Percentiles rank a stretch among this genome's conserved stretches.
phyloP scores from a whole-genome alignment of 2,797 vertebrate genomes.

The Sparidentex hasta region DNA sequence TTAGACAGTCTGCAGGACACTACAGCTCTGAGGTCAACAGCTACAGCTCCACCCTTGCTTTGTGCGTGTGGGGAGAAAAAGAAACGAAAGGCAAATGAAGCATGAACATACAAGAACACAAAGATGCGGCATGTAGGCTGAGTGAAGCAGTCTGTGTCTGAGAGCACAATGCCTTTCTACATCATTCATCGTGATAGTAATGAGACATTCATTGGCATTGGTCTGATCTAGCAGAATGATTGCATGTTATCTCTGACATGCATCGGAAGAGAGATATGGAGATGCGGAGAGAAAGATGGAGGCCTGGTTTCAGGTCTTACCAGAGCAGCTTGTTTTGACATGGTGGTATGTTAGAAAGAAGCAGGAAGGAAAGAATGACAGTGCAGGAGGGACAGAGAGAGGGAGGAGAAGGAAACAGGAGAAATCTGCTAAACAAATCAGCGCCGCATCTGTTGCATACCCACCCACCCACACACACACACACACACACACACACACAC shows the following conservation, averaged over 20 bases:
- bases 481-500: no score
- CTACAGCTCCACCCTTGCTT: slow-evolving; percentile 45
- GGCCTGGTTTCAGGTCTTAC: slow-evolving; percentile 15
- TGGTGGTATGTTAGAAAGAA: slow-evolving; percentile 37
- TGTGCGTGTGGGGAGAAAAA: slow-evolving; percentile 12
- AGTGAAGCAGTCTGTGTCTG: background rate
- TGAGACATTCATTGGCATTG: slow-evolving; percentile 21
- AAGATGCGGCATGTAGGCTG: no score
- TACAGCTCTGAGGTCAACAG: slow-evolving; percentile 46
- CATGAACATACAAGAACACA: background rate
- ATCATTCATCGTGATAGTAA: slow-evolving; percentile 15
- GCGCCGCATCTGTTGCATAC: background rate
- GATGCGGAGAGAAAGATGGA: background rate
- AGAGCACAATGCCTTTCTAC: background rate
- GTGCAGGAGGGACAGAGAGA: slow-evolving; percentile 24
- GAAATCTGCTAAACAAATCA: slow-evolving; percentile 68
- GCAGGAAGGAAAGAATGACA: slow-evolving; percentile 44
- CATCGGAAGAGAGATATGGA: slow-evolving; percentile 9
- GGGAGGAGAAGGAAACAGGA: slow-evolving; percentile 23
- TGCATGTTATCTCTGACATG: slow-evolving; percentile 21
- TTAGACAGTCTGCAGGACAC: slow-evolving; percentile 40
- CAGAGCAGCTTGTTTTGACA: slow-evolving; percentile 58
- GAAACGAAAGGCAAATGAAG: slow-evolving; percentile 6
- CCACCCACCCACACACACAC: no score
- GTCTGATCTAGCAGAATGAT: slow-evolving; percentile 27